Conservation (phyloP, 2,888 invertebrate genomes). For the Andricus curvator region DNA sequence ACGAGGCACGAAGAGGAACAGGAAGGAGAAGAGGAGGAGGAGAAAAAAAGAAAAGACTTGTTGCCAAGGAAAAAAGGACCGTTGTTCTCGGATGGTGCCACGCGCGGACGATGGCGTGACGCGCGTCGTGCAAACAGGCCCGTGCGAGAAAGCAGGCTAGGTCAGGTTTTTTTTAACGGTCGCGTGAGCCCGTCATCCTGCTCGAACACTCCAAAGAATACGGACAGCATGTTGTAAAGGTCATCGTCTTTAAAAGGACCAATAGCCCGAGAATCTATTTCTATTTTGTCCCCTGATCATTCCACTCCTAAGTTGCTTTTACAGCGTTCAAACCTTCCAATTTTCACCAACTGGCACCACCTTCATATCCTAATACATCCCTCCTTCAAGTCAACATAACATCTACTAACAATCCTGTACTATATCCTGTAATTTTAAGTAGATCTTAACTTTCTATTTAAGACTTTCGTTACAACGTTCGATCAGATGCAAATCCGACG, state of each 20-base stretch:
- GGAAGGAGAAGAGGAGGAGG: constrained; percentile 36
- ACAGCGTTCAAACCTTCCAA: neutral
- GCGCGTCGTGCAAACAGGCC: constrained; percentile 53
- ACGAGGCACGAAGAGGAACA: constrained; percentile 18
- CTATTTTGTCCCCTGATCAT: neutral
- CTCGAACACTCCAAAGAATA: constrained; percentile 65
- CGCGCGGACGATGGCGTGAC: constrained; percentile 65
- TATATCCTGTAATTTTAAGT: no score
- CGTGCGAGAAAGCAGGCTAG: constrained; percentile 67
- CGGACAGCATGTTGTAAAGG: constrained; percentile 66
- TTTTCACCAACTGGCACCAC: neutral
- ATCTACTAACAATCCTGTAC: no score
- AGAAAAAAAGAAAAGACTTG: constrained; percentile 40
- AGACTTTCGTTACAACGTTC: neutral
- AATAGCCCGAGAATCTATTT: constrained; percentile 26
- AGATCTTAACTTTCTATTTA: no score
- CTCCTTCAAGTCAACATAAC: neutral
- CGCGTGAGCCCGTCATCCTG: constrained; percentile 75
- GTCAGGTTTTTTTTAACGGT: constrained; percentile 75
- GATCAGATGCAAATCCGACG: neutral
- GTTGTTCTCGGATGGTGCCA: constrained; percentile 37
- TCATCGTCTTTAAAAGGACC: constrained; percentile 40
- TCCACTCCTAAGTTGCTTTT: neutral
- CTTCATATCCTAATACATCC: neutral
- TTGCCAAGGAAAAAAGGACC: constrained; percentile 39